phyloP scores from a whole-genome alignment of 1,140 invertebrate species.

The Apis mellifera region Amel_HAv3.1 CM009945.2:8414001-8414500 shows the following conservation, averaged over 20 bases:
- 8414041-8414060: slow-evolving; percentile 60
- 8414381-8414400: background rate
- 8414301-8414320: background rate
- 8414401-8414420: background rate
- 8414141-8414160: slow-evolving; percentile 33
- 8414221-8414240: no score
- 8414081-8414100: slow-evolving; percentile 66
- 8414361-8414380: background rate
- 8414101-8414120: slow-evolving; percentile 51
- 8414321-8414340: background rate
- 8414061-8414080: slow-evolving; percentile 64
- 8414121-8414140: slow-evolving; percentile 46
- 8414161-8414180: no score
- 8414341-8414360: background rate
- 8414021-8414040: no score
- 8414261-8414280: no score
- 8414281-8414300: no score
- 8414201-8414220: no score
- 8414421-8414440: background rate
- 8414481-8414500: background rate
- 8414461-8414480: no score
- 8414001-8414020: no score
- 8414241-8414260: no score
- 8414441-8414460: background rate
- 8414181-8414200: no score